Evolutionary conservation across 1,140 invertebrate genomes (phyloP).

Genomic region (Hydropsyche tenuis): DNA sequence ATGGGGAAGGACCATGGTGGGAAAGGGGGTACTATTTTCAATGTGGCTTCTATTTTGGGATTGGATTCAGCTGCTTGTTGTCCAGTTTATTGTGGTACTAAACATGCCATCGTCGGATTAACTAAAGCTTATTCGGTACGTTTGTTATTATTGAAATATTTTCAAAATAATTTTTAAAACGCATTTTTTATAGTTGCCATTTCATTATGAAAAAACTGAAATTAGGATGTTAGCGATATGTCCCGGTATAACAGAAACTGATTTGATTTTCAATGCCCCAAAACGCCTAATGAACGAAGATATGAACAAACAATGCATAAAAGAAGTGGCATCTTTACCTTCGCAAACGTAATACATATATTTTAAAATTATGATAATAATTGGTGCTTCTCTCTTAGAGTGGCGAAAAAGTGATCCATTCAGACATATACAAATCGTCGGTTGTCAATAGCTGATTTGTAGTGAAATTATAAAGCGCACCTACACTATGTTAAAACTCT

Average conservation of each 20-base stretch:
- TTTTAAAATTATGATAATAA: too few relatives aligned
- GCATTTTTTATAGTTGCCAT: conserved; percentile 55
- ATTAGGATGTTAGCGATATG: conserved; percentile 64
- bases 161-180: too few relatives aligned
- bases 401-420: too few relatives aligned
- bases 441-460: too few relatives aligned
- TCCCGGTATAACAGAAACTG: conserved; percentile 61
- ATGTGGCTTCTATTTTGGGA: conserved; percentile 69
- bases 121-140: conserved; percentile 63
- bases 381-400: too few relatives aligned
- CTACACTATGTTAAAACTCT: too few relatives aligned
- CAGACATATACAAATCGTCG: too few relatives aligned
- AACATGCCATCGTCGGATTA: conserved; percentile 67
- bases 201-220: conserved; percentile 63
- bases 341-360: conserved; percentile 52
- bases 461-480: too few relatives aligned
- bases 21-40: conserved; percentile 69
- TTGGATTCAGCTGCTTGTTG: conserved; percentile 64
- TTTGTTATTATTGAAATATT: background rate
- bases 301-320: conserved; percentile 55
- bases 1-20: conserved; percentile 68
- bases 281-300: conserved; percentile 55
- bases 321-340: conserved; percentile 51
- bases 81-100: conserved; percentile 74
- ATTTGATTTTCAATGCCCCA: conserved; percentile 53